A percentile compares a stretch with the other conserved stretches of the same genome.
Evolutionary conservation across 2,113 vertebrate species (phyloP).

Genomic region (Stigmatopora nigra): DNA sequence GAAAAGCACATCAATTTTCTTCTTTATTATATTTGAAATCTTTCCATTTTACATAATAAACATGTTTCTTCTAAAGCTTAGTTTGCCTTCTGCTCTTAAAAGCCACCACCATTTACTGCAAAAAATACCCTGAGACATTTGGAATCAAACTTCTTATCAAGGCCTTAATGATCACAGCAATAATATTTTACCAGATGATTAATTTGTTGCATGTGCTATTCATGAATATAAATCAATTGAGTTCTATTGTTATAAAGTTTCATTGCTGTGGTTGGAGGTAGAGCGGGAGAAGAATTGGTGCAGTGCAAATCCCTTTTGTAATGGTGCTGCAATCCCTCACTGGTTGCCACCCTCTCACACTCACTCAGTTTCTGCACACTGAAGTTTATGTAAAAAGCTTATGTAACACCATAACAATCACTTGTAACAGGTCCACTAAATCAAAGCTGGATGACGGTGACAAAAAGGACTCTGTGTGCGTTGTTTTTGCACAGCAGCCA

Average conservation of each 20-base stretch:
- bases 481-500: slow-evolving; percentile 18
- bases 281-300: slow-evolving; percentile 60
- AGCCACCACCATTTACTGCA: background rate
- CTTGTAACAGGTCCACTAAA: slow-evolving; percentile 42
- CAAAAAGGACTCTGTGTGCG: slow-evolving; percentile 22
- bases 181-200: slow-evolving; percentile 24
- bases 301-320: slow-evolving; percentile 66
- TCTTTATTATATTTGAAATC: slow-evolving; percentile 26
- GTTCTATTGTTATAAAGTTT: slow-evolving; percentile 17
- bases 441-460: slow-evolving; percentile 45
- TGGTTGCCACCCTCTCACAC: slow-evolving; percentile 15
- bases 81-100: slow-evolving; percentile 27
- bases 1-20: slow-evolving; percentile 9
- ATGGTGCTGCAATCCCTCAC: slow-evolving; percentile 50
- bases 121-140: background rate
- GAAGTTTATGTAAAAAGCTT: slow-evolving; percentile 69
- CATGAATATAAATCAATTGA: slow-evolving; percentile 32
- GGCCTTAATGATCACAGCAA: slow-evolving; percentile 42
- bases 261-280: slow-evolving; percentile 30
- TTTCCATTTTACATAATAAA: slow-evolving; percentile 56
- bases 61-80: slow-evolving; percentile 36
- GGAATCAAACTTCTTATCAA: slow-evolving; percentile 25
- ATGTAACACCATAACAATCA: slow-evolving; percentile 64
- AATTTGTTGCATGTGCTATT: slow-evolving; percentile 11
- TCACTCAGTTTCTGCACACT: slow-evolving; percentile 33